A percentile compares a stretch with the other conserved stretches of the same genome.
These are phyloP conservation scores for Stenoptilia bipunctidactyla DNA, from an alignment of 2,888 invertebrate genomes.

Conservation along the genomic window DNA sequence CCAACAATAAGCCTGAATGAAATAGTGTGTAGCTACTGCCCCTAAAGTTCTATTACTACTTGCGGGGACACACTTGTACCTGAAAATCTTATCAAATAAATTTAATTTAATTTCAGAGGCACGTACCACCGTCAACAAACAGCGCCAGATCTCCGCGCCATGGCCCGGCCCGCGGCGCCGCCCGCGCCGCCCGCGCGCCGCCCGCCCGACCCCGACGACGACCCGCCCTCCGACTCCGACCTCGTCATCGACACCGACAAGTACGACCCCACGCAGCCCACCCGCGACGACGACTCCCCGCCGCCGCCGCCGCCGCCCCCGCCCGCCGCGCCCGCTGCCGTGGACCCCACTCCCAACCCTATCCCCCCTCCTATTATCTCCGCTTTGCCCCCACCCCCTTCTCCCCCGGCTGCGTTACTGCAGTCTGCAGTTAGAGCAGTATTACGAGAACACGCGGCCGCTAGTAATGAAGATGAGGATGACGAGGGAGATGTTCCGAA, in stretches of 20 bases:
- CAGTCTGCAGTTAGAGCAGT: constrained; percentile 48
- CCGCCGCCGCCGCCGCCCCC: constrained; percentile 6
- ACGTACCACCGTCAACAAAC: constrained; percentile 13
- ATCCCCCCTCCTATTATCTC: constrained; percentile 5
- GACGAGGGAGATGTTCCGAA: constrained; percentile 83
- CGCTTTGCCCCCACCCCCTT: constrained; percentile 6
- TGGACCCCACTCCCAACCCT: constrained; percentile 8
- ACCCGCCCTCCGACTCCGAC: constrained; percentile 46
- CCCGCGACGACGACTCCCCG: constrained; percentile 40
- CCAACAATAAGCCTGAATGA: too few relatives aligned
- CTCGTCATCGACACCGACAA: constrained; percentile 72
- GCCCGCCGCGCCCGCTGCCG: constrained; percentile 7
- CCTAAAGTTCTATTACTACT: too few relatives aligned
- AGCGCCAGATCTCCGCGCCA: constrained; percentile 41
- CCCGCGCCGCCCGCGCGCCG: constrained; percentile 61
- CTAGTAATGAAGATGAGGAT: constrained; percentile 39
- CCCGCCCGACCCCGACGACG: constrained; percentile 38
- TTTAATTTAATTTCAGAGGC: too few relatives aligned
- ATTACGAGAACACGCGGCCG: constrained; percentile 35
- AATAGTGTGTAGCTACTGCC: too few relatives aligned
- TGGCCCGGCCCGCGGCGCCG: constrained; percentile 36
- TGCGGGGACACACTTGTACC: too few relatives aligned
- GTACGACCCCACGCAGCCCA: constrained; percentile 70
- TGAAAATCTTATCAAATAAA: too few relatives aligned
- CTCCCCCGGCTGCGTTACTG: constrained; percentile 17